Evolutionary conservation across 1,140 invertebrate genomes (phyloP), one percentile per base, ranked within the genome.

Genomic region (Pomacea maculata): DNA sequence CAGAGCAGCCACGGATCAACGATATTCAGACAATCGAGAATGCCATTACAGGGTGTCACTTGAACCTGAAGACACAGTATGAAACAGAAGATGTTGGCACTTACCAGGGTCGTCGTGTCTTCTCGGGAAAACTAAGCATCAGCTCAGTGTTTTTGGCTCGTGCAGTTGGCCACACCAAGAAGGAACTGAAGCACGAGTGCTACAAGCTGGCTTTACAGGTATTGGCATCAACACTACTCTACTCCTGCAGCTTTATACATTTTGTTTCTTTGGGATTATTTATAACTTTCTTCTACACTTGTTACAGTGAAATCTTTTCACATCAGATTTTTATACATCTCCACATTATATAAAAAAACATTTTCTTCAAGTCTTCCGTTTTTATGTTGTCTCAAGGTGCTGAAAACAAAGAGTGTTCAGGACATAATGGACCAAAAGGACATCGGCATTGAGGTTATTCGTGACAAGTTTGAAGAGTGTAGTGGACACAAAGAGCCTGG

Each of bases 11-110:
- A 12, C 77, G 77, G 21, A 45, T 78, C 65, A 78, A 78, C 73
- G 73, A 75, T 63, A 87, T 88, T 61, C 86, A 88, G 74, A 85
- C 86, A 1, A 85, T 88, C 29, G 86, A 87, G 79, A 88, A 88
- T 79, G 85, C 83, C 54, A 70, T 88, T 14, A 87, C 86, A n/a
- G 83, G 86, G 52, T 85, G 85, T 68, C 83, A 88, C 72, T 80
- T 88, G 15, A 83, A 83, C 72, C 71, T 88, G 29, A 86, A 84
- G 70, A 83, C 85, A 68, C n/a, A 29, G 29, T 80, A 75, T 45
- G 72, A 86, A 75, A 80, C 84, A 19, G 86, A 88, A 72, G 87
- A 88, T 25, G 78, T 88, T 29, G 82, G 85, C 63, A 77, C 79
- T 54, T 81, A 86, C 15, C 79, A 81, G 55, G 83, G 83, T 10